A percentile compares a stretch with the other conserved stretches of the same genome.
Conservation (phyloP, 92 coral and sea anemone genomes). For the Heteractis magnifica region DNA sequence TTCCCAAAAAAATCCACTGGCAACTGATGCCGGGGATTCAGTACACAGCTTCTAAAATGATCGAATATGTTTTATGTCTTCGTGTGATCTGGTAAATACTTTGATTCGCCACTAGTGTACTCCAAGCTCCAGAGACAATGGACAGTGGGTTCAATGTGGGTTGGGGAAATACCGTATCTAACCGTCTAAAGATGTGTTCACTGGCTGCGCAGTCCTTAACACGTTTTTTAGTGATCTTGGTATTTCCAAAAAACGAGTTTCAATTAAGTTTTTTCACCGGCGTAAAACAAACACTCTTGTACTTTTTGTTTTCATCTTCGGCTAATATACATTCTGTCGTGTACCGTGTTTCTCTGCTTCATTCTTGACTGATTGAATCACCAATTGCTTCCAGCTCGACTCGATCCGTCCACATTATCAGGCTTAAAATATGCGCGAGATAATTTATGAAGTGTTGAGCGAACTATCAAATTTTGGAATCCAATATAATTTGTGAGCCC, state of each 20-base stretch:
- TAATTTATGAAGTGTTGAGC: slow-evolving; percentile 6
- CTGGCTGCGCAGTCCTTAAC: not conserved
- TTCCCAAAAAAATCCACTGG: not conserved
- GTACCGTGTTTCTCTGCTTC: not conserved
- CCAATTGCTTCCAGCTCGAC: not conserved
- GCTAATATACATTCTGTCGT: not conserved
- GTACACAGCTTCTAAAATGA: not conserved
- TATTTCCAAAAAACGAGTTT: not conserved
- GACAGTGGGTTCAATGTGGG: not conserved
- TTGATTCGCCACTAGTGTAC: not conserved
- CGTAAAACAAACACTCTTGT: not conserved
- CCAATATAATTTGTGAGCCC: not conserved
- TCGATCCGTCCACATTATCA: not conserved
- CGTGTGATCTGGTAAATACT: not conserved
- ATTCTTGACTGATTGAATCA: not conserved
- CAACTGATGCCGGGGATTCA: not conserved
- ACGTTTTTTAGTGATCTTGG: not conserved
- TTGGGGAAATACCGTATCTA: not conserved
- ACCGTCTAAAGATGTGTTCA: not conserved
- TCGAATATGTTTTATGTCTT: not conserved
- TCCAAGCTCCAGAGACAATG: not conserved
- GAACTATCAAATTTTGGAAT: not conserved
- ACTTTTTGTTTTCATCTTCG: not conserved
- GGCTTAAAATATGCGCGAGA: slow-evolving; percentile 1
- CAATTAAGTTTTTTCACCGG: not conserved